Base-by-base conservation (phyloP, 2,888 invertebrate genomes). In the Plagodis pulveraria region DNA sequence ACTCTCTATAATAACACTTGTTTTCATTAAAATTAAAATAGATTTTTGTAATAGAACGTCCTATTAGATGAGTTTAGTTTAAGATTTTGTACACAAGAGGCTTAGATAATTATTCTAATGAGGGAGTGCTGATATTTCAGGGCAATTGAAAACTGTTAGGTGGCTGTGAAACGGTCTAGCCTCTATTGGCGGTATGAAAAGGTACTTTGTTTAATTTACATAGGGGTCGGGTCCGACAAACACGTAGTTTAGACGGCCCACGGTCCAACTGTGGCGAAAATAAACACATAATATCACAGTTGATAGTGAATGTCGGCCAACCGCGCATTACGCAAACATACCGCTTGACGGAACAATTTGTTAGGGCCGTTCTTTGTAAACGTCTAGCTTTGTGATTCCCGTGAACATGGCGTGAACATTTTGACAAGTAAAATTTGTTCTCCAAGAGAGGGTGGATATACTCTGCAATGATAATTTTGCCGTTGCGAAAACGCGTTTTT, bases 391-490 rank as follows among this genome's bases (percentile, higher is more conserved):
- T 88, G 88, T 88, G 87, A 88, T 84, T 85, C 80, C 76, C 78
- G 79, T 77, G 79, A 82, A 84, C 84, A 80, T 80, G 83, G 85
- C 86, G 87, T 85, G 85, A 88, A 88, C 84, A 84, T 89, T 90
- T 90, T 89, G 89, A 89, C 88, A 87, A 85, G 82, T 83, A 81
- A 83, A 85, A 88, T 87, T 89, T 87, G 86, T 89, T 87, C 81
- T 79, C 80, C 77, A 81, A 82, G 80, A 77, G 77, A 76, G 77
- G 78, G 78, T 75, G 71, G 69, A 73, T 74, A 73, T 72, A 77
- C 71, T 70, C 72, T 66, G 70, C 75, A 74, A 77, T 77, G 77
- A 80, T 81, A 82, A 78, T 75, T 81, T 74, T 76, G 68, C 73
- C 69, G 70, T 69, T 69, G 66, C 50, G 71, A 58, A 77, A 71